Base-by-base conservation (phyloP, 2,113 vertebrate genomes). In the Corythoichthys haematopterus region DNA sequence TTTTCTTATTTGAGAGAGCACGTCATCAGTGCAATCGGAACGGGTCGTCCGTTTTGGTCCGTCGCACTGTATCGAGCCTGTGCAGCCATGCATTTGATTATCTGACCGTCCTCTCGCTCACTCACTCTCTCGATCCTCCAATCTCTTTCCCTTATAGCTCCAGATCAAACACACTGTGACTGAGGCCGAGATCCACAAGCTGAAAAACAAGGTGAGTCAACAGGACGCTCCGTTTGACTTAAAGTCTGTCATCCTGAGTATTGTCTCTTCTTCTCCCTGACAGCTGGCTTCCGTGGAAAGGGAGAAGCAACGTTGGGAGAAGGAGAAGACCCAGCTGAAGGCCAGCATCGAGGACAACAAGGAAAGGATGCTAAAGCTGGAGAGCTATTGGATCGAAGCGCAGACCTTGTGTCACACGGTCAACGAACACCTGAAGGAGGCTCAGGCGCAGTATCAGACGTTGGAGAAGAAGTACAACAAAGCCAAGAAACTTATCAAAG, bases 391-490 rank as follows among this genome's bases (percentile, higher is more conserved):
- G 97, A 96, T 98, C 66, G 97, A 99, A 86, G 97, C 97, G 0
- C 97, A 99, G 80, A 96, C 95, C 0, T 84, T 99, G 52, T 99
- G 97, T 82, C 97, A 99, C 84, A 98, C 94, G 0, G 95, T 99
- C 76, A 99, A 99, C 1, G 96, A 97, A 62, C 97, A 99, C 84
- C 93, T 99, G 80, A 99, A 98, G 87, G 97, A 99, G 83, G 97
- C 96, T 0, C 97, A 99, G 81, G 95, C 91, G 58, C 97, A 99
- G 82, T 98, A 99, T 83, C 95, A 98, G 87, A 80, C 94, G 64
- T 88, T 99, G 84, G 97, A 99, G 88, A 99, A 98, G 92, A 99
- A 99, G 74, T 99, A 99, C 77, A 98, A 98, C 91, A 99, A 99
- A 85, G 97, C 97, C 73, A 99, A 99, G 91, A 99, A 99, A 72